A percentile compares a stretch with the other conserved stretches of the same genome.
phyloP scores from a whole-genome alignment of 1,140 invertebrate species.

The Chrysopa pallens region DNA sequence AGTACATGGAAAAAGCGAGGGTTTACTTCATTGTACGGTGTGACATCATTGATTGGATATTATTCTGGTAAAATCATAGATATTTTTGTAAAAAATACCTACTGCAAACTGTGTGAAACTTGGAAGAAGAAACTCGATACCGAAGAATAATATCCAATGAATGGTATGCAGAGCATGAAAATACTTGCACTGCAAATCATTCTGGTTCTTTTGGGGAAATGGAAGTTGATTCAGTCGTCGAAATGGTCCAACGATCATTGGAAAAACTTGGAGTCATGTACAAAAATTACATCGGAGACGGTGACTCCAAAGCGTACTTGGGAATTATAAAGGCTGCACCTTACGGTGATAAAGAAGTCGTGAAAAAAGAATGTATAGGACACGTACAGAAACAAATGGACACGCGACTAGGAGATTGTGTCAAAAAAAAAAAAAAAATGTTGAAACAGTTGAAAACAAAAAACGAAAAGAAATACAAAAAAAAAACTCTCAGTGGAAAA shows the following conservation, averaged over 20 bases:
- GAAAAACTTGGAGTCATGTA: slow-evolving; percentile 5
- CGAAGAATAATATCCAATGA: too few relatives aligned
- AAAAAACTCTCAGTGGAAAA: slow-evolving; percentile 8
- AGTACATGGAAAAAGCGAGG: too few relatives aligned
- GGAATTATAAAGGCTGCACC: too few relatives aligned
- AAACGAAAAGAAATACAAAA: slow-evolving; percentile 2
- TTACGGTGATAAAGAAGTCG: too few relatives aligned
- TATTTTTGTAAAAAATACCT: too few relatives aligned
- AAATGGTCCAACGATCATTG: slow-evolving; percentile 7
- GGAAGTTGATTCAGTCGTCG: slow-evolving; percentile 4
- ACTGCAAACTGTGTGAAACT: too few relatives aligned
- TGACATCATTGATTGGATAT: too few relatives aligned
- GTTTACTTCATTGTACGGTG: too few relatives aligned
- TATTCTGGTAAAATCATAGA: too few relatives aligned
- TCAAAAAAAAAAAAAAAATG: slow-evolving; percentile 3
- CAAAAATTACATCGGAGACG: slow-evolving; percentile 9
- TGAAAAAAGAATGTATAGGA: slow-evolving; percentile 6
- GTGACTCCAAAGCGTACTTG: slow-evolving; percentile 9
- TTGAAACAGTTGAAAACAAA: too few relatives aligned
- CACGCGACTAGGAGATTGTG: slow-evolving; percentile 2
- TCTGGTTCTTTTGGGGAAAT: slow-evolving; percentile 6
- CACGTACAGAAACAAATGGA: slow-evolving; percentile 9
- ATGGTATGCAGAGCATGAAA: too few relatives aligned
- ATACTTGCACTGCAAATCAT: slow-evolving; percentile 6
- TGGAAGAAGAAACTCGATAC: too few relatives aligned